These are phyloP conservation scores for Cephonodes hylas DNA, from an alignment of 2,888 invertebrate genomes.

Conservation along the genomic window DNA sequence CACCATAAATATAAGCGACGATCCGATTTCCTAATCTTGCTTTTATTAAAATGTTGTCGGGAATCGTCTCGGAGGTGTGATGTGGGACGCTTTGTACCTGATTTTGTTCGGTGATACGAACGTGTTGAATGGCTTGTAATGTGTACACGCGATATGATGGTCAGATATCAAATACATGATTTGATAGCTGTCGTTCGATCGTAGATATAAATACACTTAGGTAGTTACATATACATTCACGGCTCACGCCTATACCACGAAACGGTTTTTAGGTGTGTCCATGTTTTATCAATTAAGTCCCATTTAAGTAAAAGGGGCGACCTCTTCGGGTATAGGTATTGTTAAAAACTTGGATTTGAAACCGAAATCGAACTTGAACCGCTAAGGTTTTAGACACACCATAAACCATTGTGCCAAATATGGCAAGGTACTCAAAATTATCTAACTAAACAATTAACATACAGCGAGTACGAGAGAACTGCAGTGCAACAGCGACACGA, in stretches of 20 bases:
- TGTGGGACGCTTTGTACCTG: constrained; percentile 3
- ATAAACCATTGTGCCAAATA: no score
- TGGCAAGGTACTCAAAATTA: not conserved
- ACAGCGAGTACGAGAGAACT: not conserved
- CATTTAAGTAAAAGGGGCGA: no score
- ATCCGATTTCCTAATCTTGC: constrained; percentile 67
- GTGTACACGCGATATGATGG: no score
- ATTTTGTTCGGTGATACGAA: not conserved
- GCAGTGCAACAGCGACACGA: not conserved
- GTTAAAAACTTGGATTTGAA: no score
- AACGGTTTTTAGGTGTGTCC: no score
- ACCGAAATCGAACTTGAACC: not conserved
- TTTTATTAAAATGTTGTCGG: constrained; percentile 75
- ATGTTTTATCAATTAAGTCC: no score
- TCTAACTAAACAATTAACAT: not conserved
- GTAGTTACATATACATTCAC: no score
- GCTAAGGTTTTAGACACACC: no score
- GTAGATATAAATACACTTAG: not conserved
- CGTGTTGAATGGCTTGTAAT: not conserved
- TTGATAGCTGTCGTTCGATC: no score
- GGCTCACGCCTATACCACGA: no score
- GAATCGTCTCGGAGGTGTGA: constrained; percentile 26
- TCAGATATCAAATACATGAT: no score
- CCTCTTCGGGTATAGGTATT: no score
- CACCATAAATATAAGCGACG: constrained; percentile 65